Evolutionary conservation across 2,113 vertebrate species (phyloP).

Genomic region (Salvelinus sp.): DNA sequence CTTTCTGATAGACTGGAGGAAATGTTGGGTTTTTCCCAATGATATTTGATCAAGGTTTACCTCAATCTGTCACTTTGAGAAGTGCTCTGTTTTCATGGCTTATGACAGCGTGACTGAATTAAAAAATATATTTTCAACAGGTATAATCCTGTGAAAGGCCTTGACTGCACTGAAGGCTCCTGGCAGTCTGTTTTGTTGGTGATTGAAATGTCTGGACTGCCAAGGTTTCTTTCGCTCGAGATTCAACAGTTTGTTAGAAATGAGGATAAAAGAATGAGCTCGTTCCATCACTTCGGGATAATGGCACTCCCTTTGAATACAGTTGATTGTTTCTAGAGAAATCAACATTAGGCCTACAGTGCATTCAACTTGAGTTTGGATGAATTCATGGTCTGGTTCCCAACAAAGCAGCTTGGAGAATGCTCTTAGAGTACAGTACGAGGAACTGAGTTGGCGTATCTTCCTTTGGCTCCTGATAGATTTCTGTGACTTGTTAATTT

Average conservation of each 20-base stretch:
- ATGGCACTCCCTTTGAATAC: neutral
- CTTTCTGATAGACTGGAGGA: too few species aligned
- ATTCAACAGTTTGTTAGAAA: neutral
- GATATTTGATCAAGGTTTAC: too few species aligned
- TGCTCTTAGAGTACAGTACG: too few species aligned
- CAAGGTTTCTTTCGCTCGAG: too few species aligned
- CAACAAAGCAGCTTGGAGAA: neutral
- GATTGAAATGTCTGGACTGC: too few species aligned
- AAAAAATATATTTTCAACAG: neutral
- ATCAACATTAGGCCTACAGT: neutral
- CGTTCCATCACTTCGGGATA: neutral
- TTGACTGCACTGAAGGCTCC: neutral
- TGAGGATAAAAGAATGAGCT: neutral
- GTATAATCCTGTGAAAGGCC: neutral
- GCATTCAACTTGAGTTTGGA: neutral
- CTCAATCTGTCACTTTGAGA: too few species aligned
- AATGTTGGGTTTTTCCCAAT: too few species aligned
- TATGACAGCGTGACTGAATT: too few species aligned
- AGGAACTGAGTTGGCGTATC: neutral
- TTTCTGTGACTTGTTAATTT: too few species aligned
- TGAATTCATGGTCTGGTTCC: neutral
- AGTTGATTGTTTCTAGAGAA: neutral
- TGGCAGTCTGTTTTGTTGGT: too few species aligned
- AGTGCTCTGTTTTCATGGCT: too few species aligned
- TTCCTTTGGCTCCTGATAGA: too few species aligned